phyloP scores from a whole-genome alignment of 2,113 vertebrate species.

The Ivindomyrus marchei region DNA sequence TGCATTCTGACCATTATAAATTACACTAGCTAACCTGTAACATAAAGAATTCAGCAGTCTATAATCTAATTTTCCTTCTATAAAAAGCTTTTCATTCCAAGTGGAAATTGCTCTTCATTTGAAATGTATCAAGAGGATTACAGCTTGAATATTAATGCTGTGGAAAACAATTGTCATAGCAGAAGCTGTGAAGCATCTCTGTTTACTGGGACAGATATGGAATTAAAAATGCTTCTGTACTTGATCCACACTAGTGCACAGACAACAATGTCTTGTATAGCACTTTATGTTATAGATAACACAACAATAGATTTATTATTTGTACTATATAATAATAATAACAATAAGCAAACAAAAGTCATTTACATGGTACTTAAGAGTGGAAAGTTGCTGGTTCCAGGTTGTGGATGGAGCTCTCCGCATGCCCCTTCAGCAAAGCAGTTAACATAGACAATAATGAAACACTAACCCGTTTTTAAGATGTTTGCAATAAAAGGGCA shows the following conservation, averaged over 20 bases:
- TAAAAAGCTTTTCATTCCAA: conserved; percentile 59
- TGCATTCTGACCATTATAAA: conserved; percentile 57
- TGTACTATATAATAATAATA: background rate
- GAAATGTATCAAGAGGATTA: conserved; percentile 56
- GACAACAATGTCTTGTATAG: background rate
- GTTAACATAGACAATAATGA: background rate
- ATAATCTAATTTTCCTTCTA: conserved; percentile 60
- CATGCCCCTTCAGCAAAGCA: background rate
- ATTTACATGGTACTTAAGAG: background rate
- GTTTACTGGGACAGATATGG: conserved; percentile 20
- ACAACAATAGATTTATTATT: background rate
- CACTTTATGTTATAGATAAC: background rate
- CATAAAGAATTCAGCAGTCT: conserved; percentile 55
- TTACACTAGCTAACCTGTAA: conserved; percentile 51
- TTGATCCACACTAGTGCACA: conserved; percentile 18
- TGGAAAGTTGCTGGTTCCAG: background rate
- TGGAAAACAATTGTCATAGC: conserved; percentile 51
- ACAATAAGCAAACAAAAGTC: conserved; percentile 15
- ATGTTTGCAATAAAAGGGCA: background rate
- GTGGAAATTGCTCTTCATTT: conserved; percentile 44
- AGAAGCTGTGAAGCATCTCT: conserved; percentile 36
- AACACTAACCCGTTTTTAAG: background rate
- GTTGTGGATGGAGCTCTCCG: background rate
- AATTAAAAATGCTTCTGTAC: conserved; percentile 22
- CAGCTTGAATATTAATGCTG: conserved; percentile 54